A percentile compares a stretch with the other conserved stretches of the same genome.
These are phyloP conservation scores for Ursus arctos DNA, from an alignment of 2,113 vertebrate species.

Conservation along the genomic window DNA sequence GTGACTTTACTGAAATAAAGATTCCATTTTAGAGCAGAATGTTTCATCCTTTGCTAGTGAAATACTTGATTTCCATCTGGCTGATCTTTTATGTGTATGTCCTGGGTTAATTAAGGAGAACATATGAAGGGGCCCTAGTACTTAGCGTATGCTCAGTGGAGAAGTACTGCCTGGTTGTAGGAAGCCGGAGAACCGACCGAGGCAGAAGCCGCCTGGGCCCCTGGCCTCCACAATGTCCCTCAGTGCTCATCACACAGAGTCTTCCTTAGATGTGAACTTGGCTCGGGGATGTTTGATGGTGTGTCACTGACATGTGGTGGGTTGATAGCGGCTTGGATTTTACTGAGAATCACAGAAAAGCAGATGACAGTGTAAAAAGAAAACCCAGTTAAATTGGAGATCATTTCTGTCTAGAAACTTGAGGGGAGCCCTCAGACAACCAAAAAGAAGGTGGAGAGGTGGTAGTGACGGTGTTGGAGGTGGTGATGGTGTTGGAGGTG, in stretches of 20 bases:
- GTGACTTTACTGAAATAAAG: constrained; percentile 84
- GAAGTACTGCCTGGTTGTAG: neutral
- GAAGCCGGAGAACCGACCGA: constrained; percentile 18
- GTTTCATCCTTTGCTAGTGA: constrained; percentile 82
- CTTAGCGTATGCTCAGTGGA: constrained; percentile 62
- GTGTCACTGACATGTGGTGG: neutral
- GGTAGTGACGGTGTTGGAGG: neutral
- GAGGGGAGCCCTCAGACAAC: neutral
- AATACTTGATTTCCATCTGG: constrained; percentile 87
- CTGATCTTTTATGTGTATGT: constrained; percentile 79
- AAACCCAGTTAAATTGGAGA: neutral
- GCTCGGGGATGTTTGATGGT: neutral
- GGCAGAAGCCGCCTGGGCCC: constrained; percentile 57
- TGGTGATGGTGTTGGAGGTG: neutral
- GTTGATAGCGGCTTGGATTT: neutral
- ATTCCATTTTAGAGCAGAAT: constrained; percentile 80
- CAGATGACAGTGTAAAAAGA: neutral
- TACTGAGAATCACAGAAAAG: neutral
- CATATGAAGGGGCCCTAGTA: constrained; percentile 69
- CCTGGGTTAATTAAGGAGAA: constrained; percentile 82
- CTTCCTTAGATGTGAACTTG: constrained; percentile 41
- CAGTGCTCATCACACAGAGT: constrained; percentile 33
- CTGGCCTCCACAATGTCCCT: constrained; percentile 48
- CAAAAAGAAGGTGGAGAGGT: neutral
- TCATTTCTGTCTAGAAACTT: neutral